Base-by-base conservation (phyloP, 2,888 invertebrate genomes). In the Sinotaia quadrata region DNA sequence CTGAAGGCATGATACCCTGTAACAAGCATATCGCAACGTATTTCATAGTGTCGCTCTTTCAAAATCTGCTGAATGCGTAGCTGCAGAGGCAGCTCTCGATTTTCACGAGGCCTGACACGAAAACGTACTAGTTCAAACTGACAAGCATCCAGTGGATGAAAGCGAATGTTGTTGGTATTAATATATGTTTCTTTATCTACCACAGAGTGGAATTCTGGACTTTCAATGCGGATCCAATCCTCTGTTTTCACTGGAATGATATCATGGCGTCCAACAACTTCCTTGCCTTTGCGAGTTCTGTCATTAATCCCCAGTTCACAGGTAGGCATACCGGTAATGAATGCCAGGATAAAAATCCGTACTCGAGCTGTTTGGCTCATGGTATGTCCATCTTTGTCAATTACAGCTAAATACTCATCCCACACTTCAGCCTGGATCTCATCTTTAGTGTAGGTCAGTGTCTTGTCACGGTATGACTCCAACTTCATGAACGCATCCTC, bases 231-330 rank as follows among this genome's bases (percentile, higher is more conserved):
- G 85, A 99, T 99, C 99, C 99, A 99, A 89, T 99, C 97, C 89
- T 99, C 99, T 0, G 99, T 99, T 75, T 87, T 87, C 27, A 88
- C 85, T 29, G 99, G 98, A 87, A 99, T 97, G 88, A 99, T 99
- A 89, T 99, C 99, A 89, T 98, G 97, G 4, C 99, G 91, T 0
- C 99, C 97, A 1, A 99, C 99, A 63, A 99, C 97, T 91, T 99
- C 99, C 89, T 94, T 94, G n/a, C 98, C 98, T 89, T 97, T 96
- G n/a, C 98, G 91, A 88, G 95, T 92, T 91, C 96, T 92, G 89
- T 99, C 99, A 89, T 99, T 99, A 68, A 99, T 92, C 4, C 99
- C 99, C 79, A 99, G 90, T 90, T 99, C 99, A 76, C 98, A 93
- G 85, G 94, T 94, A 4, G 98, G 98, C 94, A 89, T 85, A 92